Conservation (phyloP, 2,113 vertebrate species). For the Todiramphus chloris region DNA sequence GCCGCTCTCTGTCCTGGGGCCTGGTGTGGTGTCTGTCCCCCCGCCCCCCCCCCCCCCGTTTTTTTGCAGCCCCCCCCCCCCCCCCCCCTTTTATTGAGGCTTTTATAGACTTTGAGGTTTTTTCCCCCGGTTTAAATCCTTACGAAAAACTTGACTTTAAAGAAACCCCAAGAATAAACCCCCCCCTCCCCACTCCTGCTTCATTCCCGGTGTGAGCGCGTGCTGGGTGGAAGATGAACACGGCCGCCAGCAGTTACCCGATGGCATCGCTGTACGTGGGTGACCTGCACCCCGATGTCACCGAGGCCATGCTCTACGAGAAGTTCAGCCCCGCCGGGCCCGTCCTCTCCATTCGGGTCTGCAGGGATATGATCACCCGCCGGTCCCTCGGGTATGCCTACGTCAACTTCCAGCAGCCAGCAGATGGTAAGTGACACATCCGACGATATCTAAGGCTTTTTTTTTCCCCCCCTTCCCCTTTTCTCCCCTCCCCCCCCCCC, state of each 20-base stretch:
- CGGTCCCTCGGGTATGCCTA: constrained; percentile 97
- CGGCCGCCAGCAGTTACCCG: constrained; percentile 88
- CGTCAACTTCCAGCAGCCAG: constrained; percentile 98
- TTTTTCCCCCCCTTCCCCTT: too few relatives aligned
- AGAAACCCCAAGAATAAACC: background rate
- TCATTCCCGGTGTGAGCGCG: background rate
- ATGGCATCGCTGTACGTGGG: constrained; percentile 99
- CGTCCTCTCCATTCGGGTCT: constrained; percentile 98
- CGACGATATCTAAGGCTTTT: rapidly evolving
- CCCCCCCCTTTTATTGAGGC: background rate
- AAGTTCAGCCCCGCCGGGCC: constrained; percentile 99
- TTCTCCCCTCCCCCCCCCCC: too few relatives aligned
- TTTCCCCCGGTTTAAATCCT: background rate
- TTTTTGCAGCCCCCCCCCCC: background rate
- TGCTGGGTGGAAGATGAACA: constrained; percentile 73
- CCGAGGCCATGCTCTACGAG: constrained; percentile 99
- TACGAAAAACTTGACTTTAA: background rate
- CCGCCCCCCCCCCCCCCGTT: background rate
- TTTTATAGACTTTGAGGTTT: background rate
- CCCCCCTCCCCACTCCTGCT: background rate
- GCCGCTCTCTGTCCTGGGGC: background rate
- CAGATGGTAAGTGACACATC: constrained; percentile 85
- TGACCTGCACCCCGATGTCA: constrained; percentile 98
- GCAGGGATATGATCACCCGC: constrained; percentile 98
- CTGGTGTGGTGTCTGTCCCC: background rate